Evolutionary conservation across 2,888 invertebrate species (phyloP).

Genomic region (Tanytarsus gracilentus): DNA sequence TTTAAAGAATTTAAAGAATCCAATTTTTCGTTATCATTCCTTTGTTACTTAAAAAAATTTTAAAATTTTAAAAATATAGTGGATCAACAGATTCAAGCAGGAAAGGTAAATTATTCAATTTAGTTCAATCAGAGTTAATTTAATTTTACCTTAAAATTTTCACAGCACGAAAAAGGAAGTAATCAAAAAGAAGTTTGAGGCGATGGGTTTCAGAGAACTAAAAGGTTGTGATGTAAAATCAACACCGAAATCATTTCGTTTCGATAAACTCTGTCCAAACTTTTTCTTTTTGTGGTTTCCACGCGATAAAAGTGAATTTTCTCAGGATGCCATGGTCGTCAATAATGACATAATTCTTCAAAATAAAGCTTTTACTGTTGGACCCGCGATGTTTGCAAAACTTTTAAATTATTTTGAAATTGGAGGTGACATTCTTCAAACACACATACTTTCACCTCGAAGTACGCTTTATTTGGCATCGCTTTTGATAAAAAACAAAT

Average conservation of each 20-base stretch:
- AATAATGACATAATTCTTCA: constrained; percentile 51
- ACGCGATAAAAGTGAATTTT: constrained; percentile 46
- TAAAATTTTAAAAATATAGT: too few relatives aligned
- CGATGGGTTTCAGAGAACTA: constrained; percentile 32
- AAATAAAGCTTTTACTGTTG: constrained; percentile 73
- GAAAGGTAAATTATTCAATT: too few relatives aligned
- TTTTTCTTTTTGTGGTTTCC: constrained; percentile 39
- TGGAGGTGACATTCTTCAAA: constrained; percentile 66
- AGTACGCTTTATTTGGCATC: constrained; percentile 71
- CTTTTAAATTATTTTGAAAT: constrained; percentile 55
- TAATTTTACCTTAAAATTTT: constrained; percentile 33
- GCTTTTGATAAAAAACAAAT: constrained; percentile 39
- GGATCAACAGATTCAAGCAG: too few relatives aligned
- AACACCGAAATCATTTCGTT: constrained; percentile 37
- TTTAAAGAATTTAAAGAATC: constrained; percentile 14
- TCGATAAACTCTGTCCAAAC: constrained; percentile 46
- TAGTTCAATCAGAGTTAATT: constrained; percentile 5
- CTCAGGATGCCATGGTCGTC: constrained; percentile 49
- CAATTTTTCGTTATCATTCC: background rate
- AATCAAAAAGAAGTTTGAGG: constrained; percentile 24
- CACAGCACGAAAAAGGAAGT: constrained; percentile 24
- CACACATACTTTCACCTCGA: constrained; percentile 68
- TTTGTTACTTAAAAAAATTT: too few relatives aligned
- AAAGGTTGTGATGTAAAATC: constrained; percentile 29
- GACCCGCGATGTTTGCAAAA: constrained; percentile 64